Conservation (phyloP, 2,797 vertebrate species). For the Chromobotia macracanthus region DNA sequence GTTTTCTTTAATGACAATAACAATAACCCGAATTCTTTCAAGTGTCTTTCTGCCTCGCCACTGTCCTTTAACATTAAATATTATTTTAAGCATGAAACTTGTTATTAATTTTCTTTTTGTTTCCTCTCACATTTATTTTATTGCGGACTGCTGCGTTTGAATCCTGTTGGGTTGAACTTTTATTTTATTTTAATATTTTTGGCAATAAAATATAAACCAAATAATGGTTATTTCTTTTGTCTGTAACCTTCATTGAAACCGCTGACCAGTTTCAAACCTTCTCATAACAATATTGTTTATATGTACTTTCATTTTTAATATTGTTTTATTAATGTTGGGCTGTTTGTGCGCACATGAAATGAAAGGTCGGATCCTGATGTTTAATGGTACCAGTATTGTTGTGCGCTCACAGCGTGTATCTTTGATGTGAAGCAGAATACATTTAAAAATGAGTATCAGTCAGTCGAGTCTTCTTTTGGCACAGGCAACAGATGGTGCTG, state of each 20-base stretch:
- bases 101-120: conserved; percentile 17
- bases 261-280: background rate
- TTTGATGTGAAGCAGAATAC: conserved; percentile 60
- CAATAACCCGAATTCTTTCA: background rate
- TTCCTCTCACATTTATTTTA: conserved; percentile 5
- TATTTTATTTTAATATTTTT: background rate
- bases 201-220: conserved; percentile 40
- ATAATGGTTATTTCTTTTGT: background rate
- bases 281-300: conserved; percentile 6
- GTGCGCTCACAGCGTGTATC: background rate
- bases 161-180: conserved; percentile 28
- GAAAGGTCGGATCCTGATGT: conserved; percentile 24
- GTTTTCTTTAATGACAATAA: background rate
- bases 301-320: background rate
- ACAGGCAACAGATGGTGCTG: conserved; percentile 73
- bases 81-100: background rate
- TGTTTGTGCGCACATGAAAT: conserved; percentile 13
- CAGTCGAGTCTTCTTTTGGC: conserved; percentile 60
- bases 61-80: background rate
- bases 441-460: conserved; percentile 66
- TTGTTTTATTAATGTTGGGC: conserved; percentile 27
- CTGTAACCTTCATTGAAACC: conserved; percentile 4
- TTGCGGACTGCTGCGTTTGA: conserved; percentile 67
- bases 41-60: background rate
- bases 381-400: conserved; percentile 45